Conservation (phyloP, 2,797 vertebrate genomes). For the Florisuga fusca region DNA sequence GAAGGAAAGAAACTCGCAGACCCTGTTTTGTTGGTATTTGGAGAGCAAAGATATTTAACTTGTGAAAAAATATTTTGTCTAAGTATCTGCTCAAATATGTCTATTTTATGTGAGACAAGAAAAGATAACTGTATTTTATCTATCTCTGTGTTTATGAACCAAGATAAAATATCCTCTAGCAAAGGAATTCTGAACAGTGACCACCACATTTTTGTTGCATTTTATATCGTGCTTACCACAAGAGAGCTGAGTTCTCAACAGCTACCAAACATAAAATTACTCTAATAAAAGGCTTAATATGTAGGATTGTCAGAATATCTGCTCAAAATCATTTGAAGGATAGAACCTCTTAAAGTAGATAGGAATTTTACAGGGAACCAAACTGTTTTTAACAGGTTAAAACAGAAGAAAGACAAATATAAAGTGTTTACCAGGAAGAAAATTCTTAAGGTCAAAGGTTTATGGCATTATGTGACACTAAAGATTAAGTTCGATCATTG, state of each 20-base stretch:
- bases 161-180: no score
- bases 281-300: neutral
- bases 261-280: neutral
- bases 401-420: neutral
- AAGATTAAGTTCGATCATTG: neutral
- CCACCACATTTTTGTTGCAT: neutral
- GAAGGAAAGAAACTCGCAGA: no score
- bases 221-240: neutral
- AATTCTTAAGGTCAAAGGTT: neutral
- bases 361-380: neutral
- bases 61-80: no score
- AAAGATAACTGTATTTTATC: no score
- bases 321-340: neutral
- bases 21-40: no score
- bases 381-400: neutral
- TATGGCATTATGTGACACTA: neutral
- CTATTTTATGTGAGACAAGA: no score
- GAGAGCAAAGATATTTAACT: no score
- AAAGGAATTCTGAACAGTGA: no score
- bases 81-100: no score
- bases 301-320: neutral
- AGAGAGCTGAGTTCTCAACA: neutral
- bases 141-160: no score
- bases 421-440: neutral
- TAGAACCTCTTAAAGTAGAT: neutral